A percentile compares a stretch with the other conserved stretches of the same genome.
These are phyloP conservation scores for Neria commutata DNA, from an alignment of 2,888 invertebrate genomes.

Conservation along the genomic window DNA sequence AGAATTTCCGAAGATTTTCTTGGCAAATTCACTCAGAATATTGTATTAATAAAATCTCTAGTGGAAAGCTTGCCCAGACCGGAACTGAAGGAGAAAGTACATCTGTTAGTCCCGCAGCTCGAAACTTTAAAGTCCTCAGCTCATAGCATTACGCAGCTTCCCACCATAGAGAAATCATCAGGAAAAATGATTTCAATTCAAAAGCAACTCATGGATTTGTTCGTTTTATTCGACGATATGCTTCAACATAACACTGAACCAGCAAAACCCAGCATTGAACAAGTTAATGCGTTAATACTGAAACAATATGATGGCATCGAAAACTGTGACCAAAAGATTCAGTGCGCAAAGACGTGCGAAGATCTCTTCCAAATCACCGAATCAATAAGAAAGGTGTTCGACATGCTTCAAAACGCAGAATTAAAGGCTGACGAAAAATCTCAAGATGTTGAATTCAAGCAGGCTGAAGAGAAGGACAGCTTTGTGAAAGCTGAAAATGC, in stretches of 20 bases:
- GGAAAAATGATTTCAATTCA: conserved; percentile 51
- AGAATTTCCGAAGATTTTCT: conserved; percentile 26
- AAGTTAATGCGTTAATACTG: conserved; percentile 33
- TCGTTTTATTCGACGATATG: conserved; percentile 49
- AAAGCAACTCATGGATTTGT: conserved; percentile 51
- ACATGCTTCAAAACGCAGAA: neutral
- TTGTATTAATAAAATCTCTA: conserved; percentile 28
- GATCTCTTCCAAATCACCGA: conserved; percentile 17
- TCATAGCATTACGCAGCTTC: conserved; percentile 25
- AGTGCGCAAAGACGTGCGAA: conserved; percentile 30
- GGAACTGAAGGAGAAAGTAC: conserved; percentile 30
- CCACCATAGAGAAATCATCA: conserved; percentile 42
- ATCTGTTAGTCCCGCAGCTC: conserved; percentile 33
- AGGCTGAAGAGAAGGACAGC: conserved; percentile 30
- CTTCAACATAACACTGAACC: conserved; percentile 29
- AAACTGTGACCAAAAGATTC: conserved; percentile 27
- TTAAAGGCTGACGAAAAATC: no score
- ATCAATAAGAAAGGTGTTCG: neutral
- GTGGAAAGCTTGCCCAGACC: conserved; percentile 30
- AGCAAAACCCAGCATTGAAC: conserved; percentile 33
- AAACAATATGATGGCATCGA: conserved; percentile 42
- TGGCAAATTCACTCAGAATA: conserved; percentile 35
- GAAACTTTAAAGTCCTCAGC: conserved; percentile 34
- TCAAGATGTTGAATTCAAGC: conserved; percentile 35
- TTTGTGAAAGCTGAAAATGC: neutral